Base-by-base conservation (phyloP, 2,113 vertebrate species). In the Syngnathoides biaculeatus region DNA sequence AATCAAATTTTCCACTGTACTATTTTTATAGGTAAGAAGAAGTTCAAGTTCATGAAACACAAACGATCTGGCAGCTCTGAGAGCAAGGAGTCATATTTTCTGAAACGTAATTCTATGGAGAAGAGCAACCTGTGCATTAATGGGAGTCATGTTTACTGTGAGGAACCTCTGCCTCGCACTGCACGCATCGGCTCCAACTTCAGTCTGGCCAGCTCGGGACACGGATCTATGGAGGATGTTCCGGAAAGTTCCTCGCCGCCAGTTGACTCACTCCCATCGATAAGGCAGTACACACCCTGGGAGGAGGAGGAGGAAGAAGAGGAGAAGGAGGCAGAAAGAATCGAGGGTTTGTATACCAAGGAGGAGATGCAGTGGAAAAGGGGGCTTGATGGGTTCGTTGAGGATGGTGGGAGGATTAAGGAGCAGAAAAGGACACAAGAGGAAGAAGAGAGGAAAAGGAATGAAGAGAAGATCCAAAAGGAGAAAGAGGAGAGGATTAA, bases 101-200 rank as follows among this genome's bases (percentile, higher is more conserved):
- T 94, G 43, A 96, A 94, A 80, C 92, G 7, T 0, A 87, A 87
- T 11, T 0, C 55, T n/a, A 48, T 83, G 0, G 93, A 94, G 43
- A 94, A 92, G 67, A 94, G 93, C 1, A 95, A 93, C 10, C 15
- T 98, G 79, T 97, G 96, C 53, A 95, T 99, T 85, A 99, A 98
- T 0, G 95, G 95, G 62, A 97, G 87, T 27, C 95, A 97, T 0
- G 75, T 98, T 0, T 98, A 98, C 63, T 71, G 89, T 13, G 94
- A 98, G 43, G 92, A 95, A 62, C 77, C 86, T 0, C 91, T 79
- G 52, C 50, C 83, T 8, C 91, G 85, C 66, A 43, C 68, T 2
- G 64, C 84, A n/a, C 82, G 85, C 40, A 47, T 69, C 5, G 79
- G 83, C 2, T 91, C 91, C 9, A 87, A 77, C 72, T 88, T 87